Percentiles rank a stretch among this genome's conserved stretches.
These are phyloP conservation scores for Heliconius ismenius DNA, from an alignment of 2,888 invertebrate genomes.

Conservation along the genomic window DNA sequence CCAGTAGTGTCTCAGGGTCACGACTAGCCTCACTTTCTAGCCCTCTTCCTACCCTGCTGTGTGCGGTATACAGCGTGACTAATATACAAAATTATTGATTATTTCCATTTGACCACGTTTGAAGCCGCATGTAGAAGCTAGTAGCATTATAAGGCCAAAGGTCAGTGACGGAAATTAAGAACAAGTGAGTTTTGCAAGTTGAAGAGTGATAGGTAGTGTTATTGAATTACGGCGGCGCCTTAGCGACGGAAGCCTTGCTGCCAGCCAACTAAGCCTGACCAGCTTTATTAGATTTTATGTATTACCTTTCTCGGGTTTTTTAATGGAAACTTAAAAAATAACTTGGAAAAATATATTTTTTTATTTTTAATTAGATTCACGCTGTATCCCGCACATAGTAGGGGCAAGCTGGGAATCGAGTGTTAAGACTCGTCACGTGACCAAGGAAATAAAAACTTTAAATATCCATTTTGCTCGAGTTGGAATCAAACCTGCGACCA, in stretches of 20 bases:
- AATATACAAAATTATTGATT: background rate
- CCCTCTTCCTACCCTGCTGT: background rate
- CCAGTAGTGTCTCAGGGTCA: background rate
- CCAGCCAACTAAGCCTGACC: slow-evolving; percentile 11
- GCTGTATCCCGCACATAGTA: background rate
- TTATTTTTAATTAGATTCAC: background rate
- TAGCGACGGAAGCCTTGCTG: slow-evolving; percentile 35
- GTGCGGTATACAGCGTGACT: background rate
- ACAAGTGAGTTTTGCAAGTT: background rate
- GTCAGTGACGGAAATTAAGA: slow-evolving; percentile 4
- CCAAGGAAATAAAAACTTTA: too few relatives aligned
- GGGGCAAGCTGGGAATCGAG: too few relatives aligned
- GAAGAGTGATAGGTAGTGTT: slow-evolving; percentile 13
- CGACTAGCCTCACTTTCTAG: background rate
- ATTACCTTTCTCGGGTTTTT: background rate
- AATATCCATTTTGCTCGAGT: too few relatives aligned
- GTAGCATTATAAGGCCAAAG: background rate
- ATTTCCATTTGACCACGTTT: background rate
- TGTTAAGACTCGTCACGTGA: too few relatives aligned
- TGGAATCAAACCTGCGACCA: too few relatives aligned
- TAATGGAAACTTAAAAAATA: background rate
- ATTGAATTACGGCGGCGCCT: slow-evolving; percentile 40
- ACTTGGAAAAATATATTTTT: background rate
- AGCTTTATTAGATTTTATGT: slow-evolving; percentile 10
- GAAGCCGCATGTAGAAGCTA: background rate